Percentiles rank a stretch among this genome's conserved stretches.
Evolutionary conservation across 1,140 invertebrate species (phyloP).

Genomic region (Phocides pigmalion): DNA sequence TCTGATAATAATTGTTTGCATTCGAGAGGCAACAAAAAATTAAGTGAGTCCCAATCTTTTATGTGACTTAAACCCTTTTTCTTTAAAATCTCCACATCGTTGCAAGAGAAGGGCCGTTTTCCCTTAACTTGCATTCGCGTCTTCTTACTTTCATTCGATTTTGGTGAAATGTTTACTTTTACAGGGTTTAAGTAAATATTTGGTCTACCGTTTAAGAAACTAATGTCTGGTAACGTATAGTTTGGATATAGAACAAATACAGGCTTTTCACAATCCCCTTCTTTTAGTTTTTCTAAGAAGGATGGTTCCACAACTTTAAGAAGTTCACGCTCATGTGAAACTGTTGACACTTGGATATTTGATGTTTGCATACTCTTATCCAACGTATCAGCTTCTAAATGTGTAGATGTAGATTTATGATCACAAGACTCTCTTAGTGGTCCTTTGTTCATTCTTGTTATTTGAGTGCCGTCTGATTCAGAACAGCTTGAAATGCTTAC

Average conservation of each 20-base stretch:
- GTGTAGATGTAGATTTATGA: conserved; percentile 82
- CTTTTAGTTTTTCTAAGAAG: conserved; percentile 87
- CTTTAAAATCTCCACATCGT: conserved; percentile 91
- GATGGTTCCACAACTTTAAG: conserved; percentile 86
- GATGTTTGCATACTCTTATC: conserved; percentile 90
- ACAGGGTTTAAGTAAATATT: conserved; percentile 85
- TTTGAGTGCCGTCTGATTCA: conserved; percentile 82
- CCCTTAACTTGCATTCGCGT: conserved; percentile 70
- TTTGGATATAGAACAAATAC: conserved; percentile 96
- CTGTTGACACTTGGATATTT: conserved; percentile 65
- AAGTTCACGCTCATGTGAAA: conserved; percentile 69
- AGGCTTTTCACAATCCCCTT: conserved; percentile 87
- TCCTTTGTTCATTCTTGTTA: conserved; percentile 75
- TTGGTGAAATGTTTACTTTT: conserved; percentile 72
- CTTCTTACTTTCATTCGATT: conserved; percentile 68
- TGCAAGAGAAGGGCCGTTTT: conserved; percentile 91
- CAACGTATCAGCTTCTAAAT: conserved; percentile 85
- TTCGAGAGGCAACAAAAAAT: conserved; percentile 92
- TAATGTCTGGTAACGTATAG: conserved; percentile 94
- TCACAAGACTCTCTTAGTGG: conserved; percentile 69
- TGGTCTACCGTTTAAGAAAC: conserved; percentile 88
- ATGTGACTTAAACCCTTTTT: conserved; percentile 92
- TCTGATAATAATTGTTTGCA: conserved; percentile 90
- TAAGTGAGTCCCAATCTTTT: conserved; percentile 95
- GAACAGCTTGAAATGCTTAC: conserved; percentile 83